phyloP scores from a whole-genome alignment of 2,113 vertebrate species.

The Heteronetta atricapilla region DNA sequence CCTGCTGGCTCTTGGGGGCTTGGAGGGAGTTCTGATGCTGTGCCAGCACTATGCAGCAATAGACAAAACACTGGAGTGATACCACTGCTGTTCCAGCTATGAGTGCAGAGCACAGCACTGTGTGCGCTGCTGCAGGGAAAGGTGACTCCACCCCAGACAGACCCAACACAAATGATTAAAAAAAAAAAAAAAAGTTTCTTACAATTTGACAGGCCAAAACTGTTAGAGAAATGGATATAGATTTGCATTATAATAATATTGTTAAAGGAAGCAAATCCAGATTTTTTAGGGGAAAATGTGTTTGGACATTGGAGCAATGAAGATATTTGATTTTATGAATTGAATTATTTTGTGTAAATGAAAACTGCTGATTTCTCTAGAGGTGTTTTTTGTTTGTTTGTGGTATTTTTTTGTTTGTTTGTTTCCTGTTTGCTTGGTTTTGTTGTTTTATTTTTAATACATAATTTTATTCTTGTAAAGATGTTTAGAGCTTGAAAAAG shows the following conservation, averaged over 20 bases:
- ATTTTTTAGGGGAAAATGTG: not conserved
- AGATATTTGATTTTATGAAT: not conserved
- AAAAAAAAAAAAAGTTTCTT: not conserved
- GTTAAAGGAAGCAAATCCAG: not conserved
- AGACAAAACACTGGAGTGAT: too few relatives aligned
- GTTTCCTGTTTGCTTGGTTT: too few relatives aligned
- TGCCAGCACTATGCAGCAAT: too few relatives aligned
- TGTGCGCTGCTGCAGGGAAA: too few relatives aligned
- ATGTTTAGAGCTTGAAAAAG: not conserved
- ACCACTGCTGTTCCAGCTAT: too few relatives aligned
- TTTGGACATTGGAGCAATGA: not conserved
- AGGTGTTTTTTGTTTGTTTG: too few relatives aligned
- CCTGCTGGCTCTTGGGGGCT: too few relatives aligned
- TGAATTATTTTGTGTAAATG: not conserved
- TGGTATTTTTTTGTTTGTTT: too few relatives aligned
- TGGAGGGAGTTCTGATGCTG: too few relatives aligned
- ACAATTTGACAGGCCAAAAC: not conserved
- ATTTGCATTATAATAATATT: not conserved
- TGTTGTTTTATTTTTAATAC: not conserved
- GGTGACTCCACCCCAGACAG: too few relatives aligned
- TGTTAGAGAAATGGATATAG: not conserved
- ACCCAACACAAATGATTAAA: too few relatives aligned
- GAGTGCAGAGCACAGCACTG: too few relatives aligned
- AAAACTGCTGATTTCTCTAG: not conserved
- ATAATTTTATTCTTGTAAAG: not conserved